These are phyloP conservation scores for Sebastes hubbsi DNA, from an alignment of 2,797 vertebrate species.

Conservation along the genomic window DNA sequence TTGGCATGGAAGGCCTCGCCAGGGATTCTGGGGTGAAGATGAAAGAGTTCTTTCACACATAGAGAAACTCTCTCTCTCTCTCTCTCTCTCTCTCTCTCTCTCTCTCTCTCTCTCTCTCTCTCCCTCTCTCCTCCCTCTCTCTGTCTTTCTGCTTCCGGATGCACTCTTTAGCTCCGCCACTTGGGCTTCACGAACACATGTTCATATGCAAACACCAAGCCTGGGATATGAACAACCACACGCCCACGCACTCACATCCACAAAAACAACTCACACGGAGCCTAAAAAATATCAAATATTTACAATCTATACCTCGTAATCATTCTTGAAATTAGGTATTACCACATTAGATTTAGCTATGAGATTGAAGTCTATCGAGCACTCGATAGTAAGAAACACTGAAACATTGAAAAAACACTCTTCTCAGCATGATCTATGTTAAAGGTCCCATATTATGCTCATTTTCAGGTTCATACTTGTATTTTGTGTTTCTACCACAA, in stretches of 20 bases:
- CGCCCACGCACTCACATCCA: background rate
- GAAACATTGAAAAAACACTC: too few relatives aligned
- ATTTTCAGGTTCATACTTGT: too few relatives aligned
- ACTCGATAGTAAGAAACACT: too few relatives aligned
- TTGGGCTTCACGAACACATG: conserved; percentile 41
- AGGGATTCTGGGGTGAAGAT: conserved; percentile 78
- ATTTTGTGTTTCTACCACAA: too few relatives aligned
- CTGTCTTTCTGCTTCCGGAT: conserved; percentile 50
- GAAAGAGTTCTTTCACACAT: conserved; percentile 78
- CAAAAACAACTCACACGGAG: background rate
- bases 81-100: background rate
- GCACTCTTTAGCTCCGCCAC: conserved; percentile 49
- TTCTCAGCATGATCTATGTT: too few relatives aligned
- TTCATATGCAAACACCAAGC: conserved; percentile 36
- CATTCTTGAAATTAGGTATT: background rate
- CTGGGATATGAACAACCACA: conserved; percentile 15
- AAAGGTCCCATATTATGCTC: too few relatives aligned
- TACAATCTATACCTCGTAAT: background rate
- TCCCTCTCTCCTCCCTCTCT: background rate
- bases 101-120: background rate
- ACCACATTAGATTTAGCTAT: background rate
- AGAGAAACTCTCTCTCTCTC: conserved; percentile 23
- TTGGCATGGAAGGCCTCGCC: conserved; percentile 77
- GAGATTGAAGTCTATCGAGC: too few relatives aligned
- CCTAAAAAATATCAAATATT: conserved; percentile 4